phyloP scores from a whole-genome alignment of 2,797 vertebrate species.

The Rhincodon typus region DNA sequence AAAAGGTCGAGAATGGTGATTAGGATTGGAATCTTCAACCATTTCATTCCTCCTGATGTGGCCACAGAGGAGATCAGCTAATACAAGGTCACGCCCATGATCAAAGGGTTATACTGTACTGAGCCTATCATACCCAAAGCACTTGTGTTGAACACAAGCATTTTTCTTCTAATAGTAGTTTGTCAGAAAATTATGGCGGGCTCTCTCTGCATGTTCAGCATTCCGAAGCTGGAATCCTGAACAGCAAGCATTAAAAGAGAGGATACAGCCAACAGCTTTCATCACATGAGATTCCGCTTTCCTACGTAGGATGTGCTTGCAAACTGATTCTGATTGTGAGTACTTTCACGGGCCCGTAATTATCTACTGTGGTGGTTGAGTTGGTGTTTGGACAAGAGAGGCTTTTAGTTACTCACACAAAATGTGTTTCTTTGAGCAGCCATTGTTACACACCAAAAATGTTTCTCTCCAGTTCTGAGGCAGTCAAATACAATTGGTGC shows the following conservation, averaged over 20 bases:
- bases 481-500: not conserved
- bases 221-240: not conserved
- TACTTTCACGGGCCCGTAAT: not conserved
- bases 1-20: not conserved
- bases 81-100: not conserved
- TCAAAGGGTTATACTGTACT: not conserved
- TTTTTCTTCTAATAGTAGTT: not conserved
- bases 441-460: not conserved
- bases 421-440: not conserved
- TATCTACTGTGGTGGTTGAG: not conserved
- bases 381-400: not conserved
- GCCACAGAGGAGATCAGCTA: not conserved
- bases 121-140: not conserved
- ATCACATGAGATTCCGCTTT: not conserved
- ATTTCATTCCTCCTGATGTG: too few species aligned
- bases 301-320: not conserved
- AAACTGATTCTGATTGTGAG: not conserved
- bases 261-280: not conserved
- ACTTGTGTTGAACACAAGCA: not conserved
- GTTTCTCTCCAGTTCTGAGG: not conserved
- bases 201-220: not conserved
- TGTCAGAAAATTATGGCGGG: not conserved
- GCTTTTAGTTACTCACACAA: not conserved
- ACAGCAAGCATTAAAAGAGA: not conserved
- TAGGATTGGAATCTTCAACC: not conserved